phyloP scores from a whole-genome alignment of 92 coral and sea anemone genomes.

The Micromussa lordhowensis region DNA sequence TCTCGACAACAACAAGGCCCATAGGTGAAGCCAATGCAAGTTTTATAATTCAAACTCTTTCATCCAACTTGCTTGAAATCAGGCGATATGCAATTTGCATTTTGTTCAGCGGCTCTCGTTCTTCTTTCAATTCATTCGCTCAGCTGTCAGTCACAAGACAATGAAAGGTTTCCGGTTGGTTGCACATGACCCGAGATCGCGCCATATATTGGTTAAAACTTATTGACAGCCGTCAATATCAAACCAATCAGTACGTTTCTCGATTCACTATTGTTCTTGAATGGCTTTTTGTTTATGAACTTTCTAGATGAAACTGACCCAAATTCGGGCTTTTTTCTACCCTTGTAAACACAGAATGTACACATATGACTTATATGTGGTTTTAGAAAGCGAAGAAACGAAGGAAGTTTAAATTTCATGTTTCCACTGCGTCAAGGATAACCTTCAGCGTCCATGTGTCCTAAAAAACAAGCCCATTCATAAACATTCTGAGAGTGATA shows the following conservation, averaged over 20 bases:
- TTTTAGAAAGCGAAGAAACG: not conserved
- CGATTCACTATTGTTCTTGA: not conserved
- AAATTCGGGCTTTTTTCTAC: not conserved
- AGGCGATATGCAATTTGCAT: conserved; percentile 29
- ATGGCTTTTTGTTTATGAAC: not conserved
- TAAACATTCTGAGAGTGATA: no score
- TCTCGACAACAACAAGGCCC: not conserved
- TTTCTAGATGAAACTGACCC: not conserved
- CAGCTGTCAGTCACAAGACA: conserved; percentile 48
- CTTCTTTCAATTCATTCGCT: conserved; percentile 20
- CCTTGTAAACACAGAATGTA: not conserved
- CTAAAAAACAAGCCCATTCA: not conserved
- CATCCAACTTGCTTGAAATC: not conserved
- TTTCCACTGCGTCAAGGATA: not conserved
- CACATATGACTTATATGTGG: no score
- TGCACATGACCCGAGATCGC: conserved; percentile 40
- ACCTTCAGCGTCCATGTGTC: not conserved
- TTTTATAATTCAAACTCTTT: not conserved
- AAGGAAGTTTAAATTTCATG: not conserved
- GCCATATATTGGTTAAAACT: conserved; percentile 32
- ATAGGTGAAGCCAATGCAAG: not conserved
- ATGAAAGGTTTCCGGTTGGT: conserved; percentile 18
- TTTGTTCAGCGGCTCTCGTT: conserved; percentile 36
- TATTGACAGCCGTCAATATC: conserved; percentile 45
- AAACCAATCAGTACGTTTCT: conserved; percentile 18